Conservation (phyloP, 2,797 vertebrate species). For the Aratinga solstitialis region DNA sequence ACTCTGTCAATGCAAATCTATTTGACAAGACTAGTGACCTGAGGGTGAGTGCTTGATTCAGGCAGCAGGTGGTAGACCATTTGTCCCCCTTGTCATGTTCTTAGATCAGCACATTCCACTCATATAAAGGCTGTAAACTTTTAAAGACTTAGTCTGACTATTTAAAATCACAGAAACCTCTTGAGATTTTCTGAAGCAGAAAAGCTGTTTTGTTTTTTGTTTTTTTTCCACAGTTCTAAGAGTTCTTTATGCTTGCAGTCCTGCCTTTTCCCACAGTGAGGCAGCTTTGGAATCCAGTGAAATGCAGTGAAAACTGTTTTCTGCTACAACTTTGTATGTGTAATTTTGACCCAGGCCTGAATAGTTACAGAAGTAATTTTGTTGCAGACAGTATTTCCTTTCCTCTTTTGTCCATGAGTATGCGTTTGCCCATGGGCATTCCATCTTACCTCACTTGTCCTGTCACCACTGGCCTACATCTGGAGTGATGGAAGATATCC, state of each 20-base stretch:
- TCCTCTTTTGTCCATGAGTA: neutral
- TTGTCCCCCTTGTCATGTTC: neutral
- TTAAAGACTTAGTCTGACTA: neutral
- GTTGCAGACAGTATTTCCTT: neutral
- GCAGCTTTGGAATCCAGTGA: neutral
- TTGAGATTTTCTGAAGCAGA: neutral
- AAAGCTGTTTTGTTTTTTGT: neutral
- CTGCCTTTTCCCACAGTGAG: neutral
- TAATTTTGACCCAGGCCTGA: neutral
- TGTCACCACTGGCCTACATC: neutral
- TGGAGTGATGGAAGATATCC: neutral
- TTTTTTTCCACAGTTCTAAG: neutral
- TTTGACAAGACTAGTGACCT: slow-evolving; percentile 35
- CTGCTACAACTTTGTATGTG: neutral
- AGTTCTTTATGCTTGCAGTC: neutral
- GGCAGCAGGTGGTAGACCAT: slow-evolving; percentile 30
- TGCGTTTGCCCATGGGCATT: neutral
- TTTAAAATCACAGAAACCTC: neutral
- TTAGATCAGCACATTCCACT: neutral
- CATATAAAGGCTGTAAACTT: neutral
- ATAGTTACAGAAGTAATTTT: neutral
- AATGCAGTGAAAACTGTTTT: neutral
- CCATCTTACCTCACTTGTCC: neutral
- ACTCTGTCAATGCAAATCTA: neutral
- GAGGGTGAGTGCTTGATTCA: neutral